phyloP scores from a whole-genome alignment of 2,888 invertebrate genomes.

The Protonemura montana region DNA sequence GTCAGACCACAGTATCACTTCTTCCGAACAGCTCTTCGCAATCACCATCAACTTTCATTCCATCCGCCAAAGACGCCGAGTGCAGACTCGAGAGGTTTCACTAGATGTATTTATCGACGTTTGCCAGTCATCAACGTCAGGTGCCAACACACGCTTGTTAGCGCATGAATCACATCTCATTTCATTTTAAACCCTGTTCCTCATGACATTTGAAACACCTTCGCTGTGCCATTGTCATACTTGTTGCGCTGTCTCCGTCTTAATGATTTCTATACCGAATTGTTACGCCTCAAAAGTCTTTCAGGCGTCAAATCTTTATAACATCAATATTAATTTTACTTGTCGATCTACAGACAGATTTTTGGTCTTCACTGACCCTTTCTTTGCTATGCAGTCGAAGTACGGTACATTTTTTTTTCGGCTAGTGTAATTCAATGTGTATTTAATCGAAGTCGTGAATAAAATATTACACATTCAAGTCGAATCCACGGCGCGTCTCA shows the following conservation, averaged over 20 bases:
- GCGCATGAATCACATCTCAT: background rate
- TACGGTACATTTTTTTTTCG: background rate
- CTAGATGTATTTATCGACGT: background rate
- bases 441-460: constrained; percentile 5
- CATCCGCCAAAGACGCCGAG: background rate
- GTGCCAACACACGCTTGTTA: background rate
- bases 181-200: background rate
- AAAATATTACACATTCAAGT: constrained; percentile 5
- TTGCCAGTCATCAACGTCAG: constrained; percentile 4
- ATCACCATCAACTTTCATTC: constrained; percentile 1
- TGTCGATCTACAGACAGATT: background rate
- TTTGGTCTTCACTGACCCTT: background rate
- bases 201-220: background rate
- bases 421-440: background rate
- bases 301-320: background rate
- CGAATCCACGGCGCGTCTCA: background rate
- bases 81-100: background rate
- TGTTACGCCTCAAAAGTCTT: background rate
- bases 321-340: background rate
- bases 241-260: background rate
- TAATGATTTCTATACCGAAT: background rate
- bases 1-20: background rate
- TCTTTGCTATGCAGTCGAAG: background rate
- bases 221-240: background rate
- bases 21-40: background rate